Percentiles rank a stretch among this genome's conserved stretches.
phyloP scores from a whole-genome alignment of 2,113 vertebrate genomes.

The Epinephelus lanceolatus region DNA sequence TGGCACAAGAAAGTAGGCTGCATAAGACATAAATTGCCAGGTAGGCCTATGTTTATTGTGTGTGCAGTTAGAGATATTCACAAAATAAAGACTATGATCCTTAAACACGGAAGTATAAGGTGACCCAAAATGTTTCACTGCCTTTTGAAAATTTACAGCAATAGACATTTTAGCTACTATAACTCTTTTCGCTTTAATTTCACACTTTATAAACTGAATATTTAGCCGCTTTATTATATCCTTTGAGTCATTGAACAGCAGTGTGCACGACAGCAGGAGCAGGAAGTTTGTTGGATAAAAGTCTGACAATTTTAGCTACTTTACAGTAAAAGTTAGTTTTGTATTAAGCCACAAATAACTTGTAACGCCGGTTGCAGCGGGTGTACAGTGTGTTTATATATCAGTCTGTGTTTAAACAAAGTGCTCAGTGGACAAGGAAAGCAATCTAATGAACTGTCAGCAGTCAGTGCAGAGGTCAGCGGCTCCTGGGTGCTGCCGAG shows the following conservation, averaged over 20 bases:
- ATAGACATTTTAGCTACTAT: neutral
- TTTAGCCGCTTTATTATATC: neutral
- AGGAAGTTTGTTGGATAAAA: neutral
- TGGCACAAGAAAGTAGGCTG: neutral
- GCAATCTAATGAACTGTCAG: constrained; percentile 23
- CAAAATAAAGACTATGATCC: neutral
- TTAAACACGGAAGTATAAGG: neutral
- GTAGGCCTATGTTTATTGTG: too few relatives aligned
- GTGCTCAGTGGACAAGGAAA: neutral
- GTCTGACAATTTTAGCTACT: too few relatives aligned
- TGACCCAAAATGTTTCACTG: neutral
- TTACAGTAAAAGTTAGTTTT: neutral
- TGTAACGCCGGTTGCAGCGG: neutral
- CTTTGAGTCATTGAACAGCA: neutral
- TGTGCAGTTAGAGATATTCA: neutral
- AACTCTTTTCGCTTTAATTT: neutral
- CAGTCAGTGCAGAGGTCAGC: neutral
- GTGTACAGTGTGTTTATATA: neutral
- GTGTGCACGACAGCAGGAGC: neutral
- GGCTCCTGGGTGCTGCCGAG: neutral
- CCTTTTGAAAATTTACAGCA: neutral
- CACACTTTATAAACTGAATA: neutral
- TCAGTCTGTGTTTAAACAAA: neutral
- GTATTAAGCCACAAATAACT: neutral
- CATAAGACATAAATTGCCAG: neutral